phyloP scores from a whole-genome alignment of 2,888 invertebrate species.

The Hirudinaria manillensis region DNA sequence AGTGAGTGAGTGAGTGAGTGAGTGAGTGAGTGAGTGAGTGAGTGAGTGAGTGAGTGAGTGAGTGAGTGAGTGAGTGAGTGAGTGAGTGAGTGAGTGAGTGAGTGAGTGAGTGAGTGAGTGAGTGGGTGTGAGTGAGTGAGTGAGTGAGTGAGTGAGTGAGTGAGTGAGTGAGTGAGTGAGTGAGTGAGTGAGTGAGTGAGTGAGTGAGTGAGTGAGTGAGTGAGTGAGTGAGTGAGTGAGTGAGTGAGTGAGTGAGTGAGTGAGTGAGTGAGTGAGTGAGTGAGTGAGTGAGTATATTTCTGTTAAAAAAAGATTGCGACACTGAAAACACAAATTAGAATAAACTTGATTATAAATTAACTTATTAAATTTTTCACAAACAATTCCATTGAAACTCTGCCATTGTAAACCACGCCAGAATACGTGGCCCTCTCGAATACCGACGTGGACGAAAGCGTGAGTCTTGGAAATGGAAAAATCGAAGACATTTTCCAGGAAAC shows the following conservation, averaged over 20 bases:
- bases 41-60: too few relatives aligned
- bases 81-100: neutral
- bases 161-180: neutral
- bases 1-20: too few relatives aligned
- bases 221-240: neutral
- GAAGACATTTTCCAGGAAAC: constrained; percentile 44
- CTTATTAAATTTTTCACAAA: too few relatives aligned
- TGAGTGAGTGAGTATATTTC: neutral
- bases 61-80: too few relatives aligned
- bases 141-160: neutral
- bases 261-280: neutral
- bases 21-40: too few relatives aligned
- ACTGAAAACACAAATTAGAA: too few relatives aligned
- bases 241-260: neutral
- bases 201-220: neutral
- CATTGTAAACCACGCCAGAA: constrained; percentile 15
- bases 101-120: neutral
- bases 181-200: neutral
- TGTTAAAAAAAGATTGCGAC: too few relatives aligned
- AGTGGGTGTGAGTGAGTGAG: too few relatives aligned
- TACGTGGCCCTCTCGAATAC: constrained; percentile 48
- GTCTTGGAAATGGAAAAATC: constrained; percentile 40
- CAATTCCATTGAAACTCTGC: too few relatives aligned
- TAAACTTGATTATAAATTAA: too few relatives aligned
- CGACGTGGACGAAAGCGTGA: constrained; percentile 41